Evolutionary conservation across 2,888 invertebrate species (phyloP).

Genomic region (Urechis unicinctus): DNA sequence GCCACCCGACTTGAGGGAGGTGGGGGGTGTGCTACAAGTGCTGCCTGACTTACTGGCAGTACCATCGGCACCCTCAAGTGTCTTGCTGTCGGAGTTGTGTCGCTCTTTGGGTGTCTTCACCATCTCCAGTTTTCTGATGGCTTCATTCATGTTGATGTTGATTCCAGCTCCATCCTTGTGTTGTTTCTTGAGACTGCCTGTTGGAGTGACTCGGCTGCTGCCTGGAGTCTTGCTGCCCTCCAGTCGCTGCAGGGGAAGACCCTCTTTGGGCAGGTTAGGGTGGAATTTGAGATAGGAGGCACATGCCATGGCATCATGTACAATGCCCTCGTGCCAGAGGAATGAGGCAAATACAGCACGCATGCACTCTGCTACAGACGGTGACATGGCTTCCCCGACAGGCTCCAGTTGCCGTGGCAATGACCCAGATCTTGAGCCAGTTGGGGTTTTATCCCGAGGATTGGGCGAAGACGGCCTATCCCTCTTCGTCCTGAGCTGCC

Average conservation of each 20-base stretch:
- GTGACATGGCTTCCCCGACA: conserved; percentile 78
- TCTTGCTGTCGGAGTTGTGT: conserved; percentile 12
- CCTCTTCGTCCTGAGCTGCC: conserved; percentile 47
- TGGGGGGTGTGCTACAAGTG: neutral
- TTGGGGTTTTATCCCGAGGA: conserved; percentile 29
- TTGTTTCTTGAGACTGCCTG: neutral
- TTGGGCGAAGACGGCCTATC: conserved; percentile 50
- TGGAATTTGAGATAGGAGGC: conserved; percentile 88
- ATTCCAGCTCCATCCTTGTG: neutral
- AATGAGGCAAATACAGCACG: conserved; percentile 94
- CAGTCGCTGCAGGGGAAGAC: too few species aligned
- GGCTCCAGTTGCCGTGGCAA: neutral
- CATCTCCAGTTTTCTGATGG: conserved; percentile 3
- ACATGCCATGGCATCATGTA: conserved; percentile 96
- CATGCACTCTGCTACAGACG: conserved; percentile 83
- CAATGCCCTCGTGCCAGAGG: conserved; percentile 94
- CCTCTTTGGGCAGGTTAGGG: conserved; percentile 43
- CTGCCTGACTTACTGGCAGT: too few species aligned
- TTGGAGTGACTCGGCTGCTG: neutral
- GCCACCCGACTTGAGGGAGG: neutral
- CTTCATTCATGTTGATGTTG: conserved; percentile 15
- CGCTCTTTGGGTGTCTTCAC: conserved; percentile 11
- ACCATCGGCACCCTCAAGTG: neutral
- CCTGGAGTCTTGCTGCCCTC: neutral
- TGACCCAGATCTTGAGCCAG: neutral